phyloP scores from a whole-genome alignment of 2,797 vertebrate species.

The Squalus acanthias region DNA sequence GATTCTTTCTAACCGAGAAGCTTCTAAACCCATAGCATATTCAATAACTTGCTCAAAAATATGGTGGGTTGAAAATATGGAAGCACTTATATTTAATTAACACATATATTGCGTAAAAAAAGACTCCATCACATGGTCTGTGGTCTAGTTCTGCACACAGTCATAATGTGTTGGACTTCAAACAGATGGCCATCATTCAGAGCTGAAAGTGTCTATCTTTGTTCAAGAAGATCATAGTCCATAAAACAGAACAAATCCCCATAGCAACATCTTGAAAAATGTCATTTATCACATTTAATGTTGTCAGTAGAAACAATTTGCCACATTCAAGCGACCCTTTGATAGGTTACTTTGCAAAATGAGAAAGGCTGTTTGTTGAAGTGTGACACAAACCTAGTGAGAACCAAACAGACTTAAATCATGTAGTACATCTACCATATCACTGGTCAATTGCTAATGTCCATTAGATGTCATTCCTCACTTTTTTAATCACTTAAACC shows the following conservation, averaged over 20 bases:
- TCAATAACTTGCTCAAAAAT: neutral
- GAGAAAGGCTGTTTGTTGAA: slow-evolving; percentile 3
- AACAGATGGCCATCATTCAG: neutral
- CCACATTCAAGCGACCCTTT: neutral
- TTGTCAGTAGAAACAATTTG: slow-evolving; percentile 25
- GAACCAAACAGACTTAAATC: neutral
- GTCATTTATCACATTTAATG: slow-evolving; percentile 23
- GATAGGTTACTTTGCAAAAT: neutral
- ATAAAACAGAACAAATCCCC: slow-evolving; percentile 11
- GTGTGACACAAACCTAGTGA: neutral
- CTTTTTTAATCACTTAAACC: slow-evolving; percentile 30
- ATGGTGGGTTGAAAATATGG: neutral
- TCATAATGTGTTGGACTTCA: neutral
- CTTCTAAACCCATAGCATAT: neutral
- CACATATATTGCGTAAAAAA: neutral
- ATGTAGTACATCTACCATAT: neutral
- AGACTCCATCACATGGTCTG: neutral
- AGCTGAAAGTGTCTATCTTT: neutral
- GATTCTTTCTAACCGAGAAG: neutral
- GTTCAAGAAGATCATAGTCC: slow-evolving; percentile 12
- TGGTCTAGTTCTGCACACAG: neutral
- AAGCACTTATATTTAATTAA: neutral
- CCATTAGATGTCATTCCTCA: neutral
- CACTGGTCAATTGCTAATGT: neutral
- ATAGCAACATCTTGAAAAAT: neutral